Conservation (phyloP, 1,140 invertebrate species). For the Pogonomyrmex californicus region DNA sequence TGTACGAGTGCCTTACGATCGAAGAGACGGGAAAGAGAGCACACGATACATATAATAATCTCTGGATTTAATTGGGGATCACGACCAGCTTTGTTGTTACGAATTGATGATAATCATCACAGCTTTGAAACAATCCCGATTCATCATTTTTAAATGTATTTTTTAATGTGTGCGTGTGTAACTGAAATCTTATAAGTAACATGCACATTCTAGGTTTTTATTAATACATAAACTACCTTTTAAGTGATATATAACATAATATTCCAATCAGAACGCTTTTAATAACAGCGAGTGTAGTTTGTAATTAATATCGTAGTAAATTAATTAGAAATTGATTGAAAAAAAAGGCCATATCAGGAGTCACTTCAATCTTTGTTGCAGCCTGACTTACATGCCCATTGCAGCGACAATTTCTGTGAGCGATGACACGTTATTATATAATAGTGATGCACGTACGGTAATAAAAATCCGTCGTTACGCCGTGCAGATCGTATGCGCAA, state of each 20-base stretch:
- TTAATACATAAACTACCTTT: background rate
- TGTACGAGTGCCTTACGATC: slow-evolving; percentile 16
- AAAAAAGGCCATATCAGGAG: background rate
- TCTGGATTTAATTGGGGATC: slow-evolving; percentile 33
- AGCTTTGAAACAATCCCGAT: background rate
- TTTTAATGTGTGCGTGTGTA: background rate
- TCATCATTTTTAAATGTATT: background rate
- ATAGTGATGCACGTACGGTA: slow-evolving; percentile 47
- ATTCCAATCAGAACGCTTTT: background rate
- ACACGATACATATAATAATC: slow-evolving; percentile 44
- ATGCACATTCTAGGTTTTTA: background rate
- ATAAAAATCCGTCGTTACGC: slow-evolving; percentile 69
- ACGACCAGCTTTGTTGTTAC: slow-evolving; percentile 7
- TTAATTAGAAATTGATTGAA: slow-evolving; percentile 13
- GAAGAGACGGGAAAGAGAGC: background rate
- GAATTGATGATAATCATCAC: slow-evolving; percentile 1
- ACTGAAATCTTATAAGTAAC: background rate
- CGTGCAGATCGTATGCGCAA: slow-evolving; percentile 57
- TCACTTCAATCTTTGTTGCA: background rate
- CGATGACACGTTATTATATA: slow-evolving; percentile 49
- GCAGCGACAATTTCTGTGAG: background rate
- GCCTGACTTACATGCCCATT: background rate
- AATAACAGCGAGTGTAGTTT: background rate
- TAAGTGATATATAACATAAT: background rate
- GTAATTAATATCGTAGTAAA: background rate